Base-by-base conservation (phyloP, 2,113 vertebrate species). In the Lophotis ruficrista region DNA sequence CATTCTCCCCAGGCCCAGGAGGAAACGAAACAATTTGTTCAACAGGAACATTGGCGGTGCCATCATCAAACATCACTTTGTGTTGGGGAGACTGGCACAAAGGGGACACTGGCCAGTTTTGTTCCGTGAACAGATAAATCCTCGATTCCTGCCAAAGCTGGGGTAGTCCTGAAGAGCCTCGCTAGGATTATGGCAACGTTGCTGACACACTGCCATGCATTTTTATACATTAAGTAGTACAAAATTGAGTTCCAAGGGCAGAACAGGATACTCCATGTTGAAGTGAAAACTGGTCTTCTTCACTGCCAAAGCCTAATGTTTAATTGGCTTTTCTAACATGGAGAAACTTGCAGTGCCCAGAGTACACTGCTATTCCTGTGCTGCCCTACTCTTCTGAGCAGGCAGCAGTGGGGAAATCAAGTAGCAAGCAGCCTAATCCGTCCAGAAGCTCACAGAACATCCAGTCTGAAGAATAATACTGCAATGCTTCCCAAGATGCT, bases 301-400 rank as follows among this genome's bases (percentile, higher is more conserved):
- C 15, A 86, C 8, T 33, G 66, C 33, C n/a, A n/a, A 45, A 57
- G 12, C 23, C 30, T 35, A n/a, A 3, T 1, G 10, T 38, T 57
- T n/a, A 54, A 25, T 14, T 57, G 10, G 30, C 28, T 68, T n/a
- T 48, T 51, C 30, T 22, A 58, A 35, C 23, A 24, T 1, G 6
- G 37, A 70, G 45, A 28, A 54, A 14, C 68, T 14, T 33, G 38
- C 22, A 64, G 27, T 15, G 48, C 64, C 62, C 60, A 12, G 7
- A 1, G 3, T 2, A 57, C 10, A 0, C n/a, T 9, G 25, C 6
- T 21, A 8, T 6, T 43, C 24, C 71, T 41, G 31, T 11, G 14
- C 0, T 70, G 64, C 24, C 18, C 51, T 23, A 7, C 56, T 50
- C 24, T 28, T 60, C 7, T 33, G 19, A 60, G 68, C 58, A 48